Conservation (phyloP, 2,797 vertebrate species). For the Cyclura pinguis region DNA sequence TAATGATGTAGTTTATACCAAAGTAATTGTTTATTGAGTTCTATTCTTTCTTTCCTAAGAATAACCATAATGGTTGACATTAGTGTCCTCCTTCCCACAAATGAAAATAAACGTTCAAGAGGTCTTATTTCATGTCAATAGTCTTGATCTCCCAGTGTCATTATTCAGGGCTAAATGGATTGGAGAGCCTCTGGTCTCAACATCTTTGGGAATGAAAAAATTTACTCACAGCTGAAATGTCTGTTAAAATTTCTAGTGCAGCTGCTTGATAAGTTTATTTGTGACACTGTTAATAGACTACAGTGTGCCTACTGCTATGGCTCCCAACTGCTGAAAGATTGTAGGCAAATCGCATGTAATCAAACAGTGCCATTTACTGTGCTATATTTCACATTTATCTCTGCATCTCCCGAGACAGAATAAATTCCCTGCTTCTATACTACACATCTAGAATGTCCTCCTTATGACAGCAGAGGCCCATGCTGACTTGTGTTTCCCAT, state of each 20-base stretch:
- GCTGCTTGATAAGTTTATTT: neutral
- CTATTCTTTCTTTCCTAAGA: neutral
- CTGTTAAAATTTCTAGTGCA: neutral
- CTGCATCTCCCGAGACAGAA: neutral
- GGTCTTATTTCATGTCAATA: neutral
- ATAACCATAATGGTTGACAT: neutral
- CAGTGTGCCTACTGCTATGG: neutral
- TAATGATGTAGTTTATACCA: neutral
- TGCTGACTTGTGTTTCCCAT: neutral
- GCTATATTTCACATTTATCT: neutral
- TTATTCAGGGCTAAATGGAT: neutral
- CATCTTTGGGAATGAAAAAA: neutral
- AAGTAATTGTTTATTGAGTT: neutral
- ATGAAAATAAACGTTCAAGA: slow-evolving; percentile 31
- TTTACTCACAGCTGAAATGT: neutral
- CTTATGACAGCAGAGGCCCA: neutral
- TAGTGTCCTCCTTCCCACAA: neutral
- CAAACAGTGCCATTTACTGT: neutral
- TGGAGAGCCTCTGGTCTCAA: neutral
- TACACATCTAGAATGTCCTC: neutral
- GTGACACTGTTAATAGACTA: neutral
- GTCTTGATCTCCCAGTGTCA: neutral
- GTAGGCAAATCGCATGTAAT: neutral
- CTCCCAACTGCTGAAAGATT: neutral
- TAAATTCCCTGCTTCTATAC: neutral